phyloP scores from a whole-genome alignment of 2,888 invertebrate species.

The Erebia ligea region DNA sequence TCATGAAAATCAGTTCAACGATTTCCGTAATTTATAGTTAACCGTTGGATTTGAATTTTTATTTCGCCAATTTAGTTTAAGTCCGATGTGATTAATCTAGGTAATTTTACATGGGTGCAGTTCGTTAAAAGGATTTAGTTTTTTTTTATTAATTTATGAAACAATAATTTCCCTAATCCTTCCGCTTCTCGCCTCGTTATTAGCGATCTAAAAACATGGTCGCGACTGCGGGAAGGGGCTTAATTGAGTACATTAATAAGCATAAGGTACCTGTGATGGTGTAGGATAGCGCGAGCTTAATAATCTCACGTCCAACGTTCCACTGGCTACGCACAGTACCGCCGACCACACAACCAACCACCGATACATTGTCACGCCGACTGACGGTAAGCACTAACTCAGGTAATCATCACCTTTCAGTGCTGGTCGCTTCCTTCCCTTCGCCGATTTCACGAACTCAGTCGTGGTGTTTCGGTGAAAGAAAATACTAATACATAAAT shows the following conservation, averaged over 20 bases:
- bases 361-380: conserved; percentile 63
- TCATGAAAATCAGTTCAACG: background rate
- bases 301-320: conserved; percentile 55
- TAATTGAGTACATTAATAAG: background rate
- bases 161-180: no score
- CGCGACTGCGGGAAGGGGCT: background rate
- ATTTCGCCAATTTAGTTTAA: no score
- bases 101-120: no score
- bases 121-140: no score
- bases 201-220: background rate
- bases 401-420: conserved; percentile 8
- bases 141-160: no score
- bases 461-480: background rate
- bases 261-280: conserved; percentile 38
- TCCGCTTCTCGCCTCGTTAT: background rate
- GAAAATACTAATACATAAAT: background rate
- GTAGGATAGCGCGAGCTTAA: conserved; percentile 48
- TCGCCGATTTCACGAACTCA: conserved; percentile 1
- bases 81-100: no score
- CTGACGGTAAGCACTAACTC: conserved; percentile 35
- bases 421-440: conserved; percentile 2
- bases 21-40: background rate
- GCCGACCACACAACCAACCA: conserved; percentile 59
- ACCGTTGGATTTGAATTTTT: no score
- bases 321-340: conserved; percentile 51